phyloP scores from a whole-genome alignment of 1,140 invertebrate genomes.

The Ceratina japonica region DNA sequence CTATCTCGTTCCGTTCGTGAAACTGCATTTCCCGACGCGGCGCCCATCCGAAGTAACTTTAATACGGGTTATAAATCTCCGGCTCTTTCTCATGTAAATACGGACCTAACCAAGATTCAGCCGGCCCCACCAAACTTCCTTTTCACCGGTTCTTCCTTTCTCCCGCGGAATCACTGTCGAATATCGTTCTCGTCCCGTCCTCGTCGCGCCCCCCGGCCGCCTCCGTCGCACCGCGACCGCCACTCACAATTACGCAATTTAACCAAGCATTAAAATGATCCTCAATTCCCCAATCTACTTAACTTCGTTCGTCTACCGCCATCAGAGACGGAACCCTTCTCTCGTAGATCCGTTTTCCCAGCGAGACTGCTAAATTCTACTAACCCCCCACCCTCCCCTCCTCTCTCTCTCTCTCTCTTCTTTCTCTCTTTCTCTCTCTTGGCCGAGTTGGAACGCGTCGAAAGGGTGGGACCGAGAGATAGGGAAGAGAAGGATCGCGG shows the following conservation, averaged over 20 bases:
- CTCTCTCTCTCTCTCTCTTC: not conserved
- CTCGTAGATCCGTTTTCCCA: constrained; percentile 45
- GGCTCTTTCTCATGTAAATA: constrained; percentile 71
- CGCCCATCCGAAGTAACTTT: constrained; percentile 47
- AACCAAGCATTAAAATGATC: constrained; percentile 73
- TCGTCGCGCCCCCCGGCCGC: constrained; percentile 9
- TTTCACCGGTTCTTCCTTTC: constrained; percentile 20
- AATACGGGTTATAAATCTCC: constrained; percentile 69
- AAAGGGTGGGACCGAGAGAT: not conserved
- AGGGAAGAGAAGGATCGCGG: not conserved
- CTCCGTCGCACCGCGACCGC: constrained; percentile 36
- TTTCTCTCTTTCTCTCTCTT: no score
- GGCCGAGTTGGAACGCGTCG: not conserved
- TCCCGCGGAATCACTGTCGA: constrained; percentile 19
- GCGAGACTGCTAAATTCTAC: constrained; percentile 33
- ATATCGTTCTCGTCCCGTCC: constrained; percentile 32
- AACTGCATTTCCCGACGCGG: constrained; percentile 42
- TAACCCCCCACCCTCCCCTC: constrained; percentile 28
- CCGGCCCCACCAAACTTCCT: constrained; percentile 42
- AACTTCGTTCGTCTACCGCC: constrained; percentile 60
- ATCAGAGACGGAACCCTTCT: constrained; percentile 44
- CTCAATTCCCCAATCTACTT: constrained; percentile 72
- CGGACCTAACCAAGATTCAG: constrained; percentile 53
- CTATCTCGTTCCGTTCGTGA: constrained; percentile 24
- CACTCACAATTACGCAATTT: constrained; percentile 73